Evolutionary conservation across 2,888 invertebrate species (phyloP).

Genomic region (Xanthia icteritia): DNA sequence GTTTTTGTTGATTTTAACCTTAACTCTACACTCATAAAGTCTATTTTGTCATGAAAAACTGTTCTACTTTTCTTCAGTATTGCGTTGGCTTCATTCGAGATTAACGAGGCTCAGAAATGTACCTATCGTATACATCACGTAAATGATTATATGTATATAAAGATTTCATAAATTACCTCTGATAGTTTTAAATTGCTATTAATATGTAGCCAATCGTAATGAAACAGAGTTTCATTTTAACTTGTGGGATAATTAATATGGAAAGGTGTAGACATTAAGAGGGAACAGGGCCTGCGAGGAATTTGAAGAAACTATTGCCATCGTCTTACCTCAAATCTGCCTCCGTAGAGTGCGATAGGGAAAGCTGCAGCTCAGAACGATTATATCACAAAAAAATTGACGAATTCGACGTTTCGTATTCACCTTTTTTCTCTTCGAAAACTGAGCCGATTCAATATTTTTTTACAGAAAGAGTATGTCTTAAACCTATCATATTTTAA

Average conservation of each 20-base stretch:
- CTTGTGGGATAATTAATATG: slow-evolving; percentile 15
- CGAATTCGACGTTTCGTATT: no score
- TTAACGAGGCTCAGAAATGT: slow-evolving; percentile 30
- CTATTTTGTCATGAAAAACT: background rate
- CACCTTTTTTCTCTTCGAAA: no score
- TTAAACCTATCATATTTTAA: no score
- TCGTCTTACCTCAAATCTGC: no score
- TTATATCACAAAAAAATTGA: no score
- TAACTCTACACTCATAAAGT: background rate
- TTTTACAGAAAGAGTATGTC: no score
- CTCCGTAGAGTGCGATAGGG: no score
- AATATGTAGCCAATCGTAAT: slow-evolving; percentile 14
- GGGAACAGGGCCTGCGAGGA: no score
- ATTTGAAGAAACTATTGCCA: no score
- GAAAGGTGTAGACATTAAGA: slow-evolving; percentile 5
- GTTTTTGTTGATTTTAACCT: slow-evolving; percentile 4
- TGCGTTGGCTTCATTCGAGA: background rate
- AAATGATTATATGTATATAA: slow-evolving; percentile 39
- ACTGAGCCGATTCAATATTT: no score
- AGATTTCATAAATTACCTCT: slow-evolving; percentile 28
- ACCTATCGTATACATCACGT: slow-evolving; percentile 28
- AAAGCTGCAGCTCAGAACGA: no score
- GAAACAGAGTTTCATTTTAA: slow-evolving; percentile 46
- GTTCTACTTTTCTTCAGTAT: slow-evolving; percentile 32
- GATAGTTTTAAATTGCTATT: slow-evolving; percentile 19